These are phyloP conservation scores for Amblyteles armatorius DNA, from an alignment of 2,888 invertebrate genomes.

Conservation along the genomic window DNA sequence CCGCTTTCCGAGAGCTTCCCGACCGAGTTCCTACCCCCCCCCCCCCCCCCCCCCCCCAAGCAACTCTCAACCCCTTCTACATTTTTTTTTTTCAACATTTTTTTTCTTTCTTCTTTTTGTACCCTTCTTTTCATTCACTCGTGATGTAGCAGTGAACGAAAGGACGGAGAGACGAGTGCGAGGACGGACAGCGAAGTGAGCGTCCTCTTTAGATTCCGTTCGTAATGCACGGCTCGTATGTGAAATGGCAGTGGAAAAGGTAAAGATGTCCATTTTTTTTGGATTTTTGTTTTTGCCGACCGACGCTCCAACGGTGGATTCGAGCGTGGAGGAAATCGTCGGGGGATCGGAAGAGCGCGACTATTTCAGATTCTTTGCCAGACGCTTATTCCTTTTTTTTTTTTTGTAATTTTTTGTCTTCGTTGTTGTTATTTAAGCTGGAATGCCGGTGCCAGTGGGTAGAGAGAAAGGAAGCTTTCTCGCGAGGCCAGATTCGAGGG, in stretches of 20 bases:
- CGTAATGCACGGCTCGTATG: neutral
- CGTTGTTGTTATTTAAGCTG: conserved; percentile 9
- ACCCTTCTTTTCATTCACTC: conserved; percentile 1
- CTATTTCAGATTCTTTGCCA: conserved; percentile 15
- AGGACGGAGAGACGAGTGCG: conserved; percentile 25
- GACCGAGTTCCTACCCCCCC: conserved; percentile 34
- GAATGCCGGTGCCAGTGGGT: neutral
- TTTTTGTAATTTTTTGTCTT: conserved; percentile 5
- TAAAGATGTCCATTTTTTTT: neutral
- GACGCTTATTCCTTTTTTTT: neutral
- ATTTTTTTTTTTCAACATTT: neutral
- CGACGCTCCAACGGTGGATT: neutral
- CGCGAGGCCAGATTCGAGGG: conserved; percentile 24
- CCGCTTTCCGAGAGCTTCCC: conserved; percentile 62
- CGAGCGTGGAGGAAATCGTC: neutral
- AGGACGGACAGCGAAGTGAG: conserved; percentile 21
- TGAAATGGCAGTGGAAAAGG: neutral
- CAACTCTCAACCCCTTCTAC: conserved; percentile 38
- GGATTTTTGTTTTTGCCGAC: neutral
- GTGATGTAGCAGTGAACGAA: conserved; percentile 6
- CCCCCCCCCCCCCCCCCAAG: conserved; percentile 8
- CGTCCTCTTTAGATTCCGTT: neutral
- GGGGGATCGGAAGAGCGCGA: neutral
- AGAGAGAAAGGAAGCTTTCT: conserved; percentile 23
- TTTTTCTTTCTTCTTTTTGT: conserved; percentile 15